phyloP scores from a whole-genome alignment of 2,888 invertebrate species.

The Gari tellinella region DNA sequence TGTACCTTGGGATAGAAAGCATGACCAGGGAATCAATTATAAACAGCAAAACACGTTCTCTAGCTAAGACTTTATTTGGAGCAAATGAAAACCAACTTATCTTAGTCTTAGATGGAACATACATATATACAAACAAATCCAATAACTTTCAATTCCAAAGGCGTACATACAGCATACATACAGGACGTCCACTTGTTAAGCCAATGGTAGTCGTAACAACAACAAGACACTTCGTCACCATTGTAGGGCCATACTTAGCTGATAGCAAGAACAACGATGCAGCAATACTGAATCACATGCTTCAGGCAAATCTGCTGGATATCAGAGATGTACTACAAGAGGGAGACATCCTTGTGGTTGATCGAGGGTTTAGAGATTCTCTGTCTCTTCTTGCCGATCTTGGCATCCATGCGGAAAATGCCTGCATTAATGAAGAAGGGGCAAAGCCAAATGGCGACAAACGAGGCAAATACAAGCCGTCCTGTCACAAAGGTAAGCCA shows the following conservation, averaged over 20 bases:
- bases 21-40: too few relatives aligned
- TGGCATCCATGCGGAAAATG: slow-evolving; percentile 43
- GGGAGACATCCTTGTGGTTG: slow-evolving; percentile 40
- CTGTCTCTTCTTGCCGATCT: too few relatives aligned
- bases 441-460: slow-evolving; percentile 37
- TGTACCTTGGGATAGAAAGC: too few relatives aligned
- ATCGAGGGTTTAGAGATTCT: slow-evolving; percentile 53
- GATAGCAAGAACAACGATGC: slow-evolving; percentile 59
- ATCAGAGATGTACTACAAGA: slow-evolving; percentile 31
- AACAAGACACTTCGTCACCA: too few relatives aligned
- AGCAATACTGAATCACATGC: slow-evolving; percentile 43
- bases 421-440: slow-evolving; percentile 38
- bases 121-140: too few relatives aligned
- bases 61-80: too few relatives aligned
- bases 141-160: too few relatives aligned
- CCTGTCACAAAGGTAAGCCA: slow-evolving; percentile 53
- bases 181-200: slow-evolving; percentile 48
- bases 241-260: slow-evolving; percentile 47
- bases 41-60: too few relatives aligned
- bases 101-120: too few relatives aligned
- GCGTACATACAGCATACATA: slow-evolving; percentile 44
- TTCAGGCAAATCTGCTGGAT: slow-evolving; percentile 44
- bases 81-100: too few relatives aligned
- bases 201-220: too few relatives aligned
- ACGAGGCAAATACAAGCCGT: slow-evolving; percentile 44